Conservation (phyloP, 2,113 vertebrate species). For the Donacobius atricapilla region DNA sequence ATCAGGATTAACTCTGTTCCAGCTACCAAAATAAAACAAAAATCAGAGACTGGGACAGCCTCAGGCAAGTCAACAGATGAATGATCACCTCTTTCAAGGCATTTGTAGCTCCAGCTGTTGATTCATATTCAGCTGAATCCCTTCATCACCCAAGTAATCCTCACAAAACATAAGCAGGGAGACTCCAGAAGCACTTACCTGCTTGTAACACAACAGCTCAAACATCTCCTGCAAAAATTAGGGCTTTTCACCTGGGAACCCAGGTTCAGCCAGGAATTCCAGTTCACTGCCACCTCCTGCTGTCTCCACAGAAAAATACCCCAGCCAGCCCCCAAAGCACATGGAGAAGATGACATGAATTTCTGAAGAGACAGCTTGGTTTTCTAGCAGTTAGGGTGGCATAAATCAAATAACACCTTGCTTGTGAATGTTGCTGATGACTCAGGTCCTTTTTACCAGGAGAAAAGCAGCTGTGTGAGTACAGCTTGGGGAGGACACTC, state of each 20-base stretch:
- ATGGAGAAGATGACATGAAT: background rate
- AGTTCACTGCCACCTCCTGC: background rate
- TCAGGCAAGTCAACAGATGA: background rate
- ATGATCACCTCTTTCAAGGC: background rate
- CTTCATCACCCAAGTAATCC: background rate
- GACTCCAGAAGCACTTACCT: background rate
- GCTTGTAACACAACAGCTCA: background rate
- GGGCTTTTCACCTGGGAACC: background rate
- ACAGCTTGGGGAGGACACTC: background rate
- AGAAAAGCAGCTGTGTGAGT: background rate
- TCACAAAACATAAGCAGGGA: background rate
- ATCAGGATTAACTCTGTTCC: background rate
- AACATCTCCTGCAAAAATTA: background rate
- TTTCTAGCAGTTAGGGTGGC: background rate
- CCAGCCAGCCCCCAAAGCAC: background rate
- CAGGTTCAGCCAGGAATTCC: background rate
- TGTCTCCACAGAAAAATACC: background rate
- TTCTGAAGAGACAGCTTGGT: background rate
- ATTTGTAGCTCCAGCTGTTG: background rate
- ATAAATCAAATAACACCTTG: background rate
- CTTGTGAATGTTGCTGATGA: background rate
- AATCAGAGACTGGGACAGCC: background rate
- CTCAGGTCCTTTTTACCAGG: background rate
- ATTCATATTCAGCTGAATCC: background rate
- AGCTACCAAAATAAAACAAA: background rate